Evolutionary conservation across 2,888 invertebrate genomes (phyloP).

Genomic region (Chalcis sispes): DNA sequence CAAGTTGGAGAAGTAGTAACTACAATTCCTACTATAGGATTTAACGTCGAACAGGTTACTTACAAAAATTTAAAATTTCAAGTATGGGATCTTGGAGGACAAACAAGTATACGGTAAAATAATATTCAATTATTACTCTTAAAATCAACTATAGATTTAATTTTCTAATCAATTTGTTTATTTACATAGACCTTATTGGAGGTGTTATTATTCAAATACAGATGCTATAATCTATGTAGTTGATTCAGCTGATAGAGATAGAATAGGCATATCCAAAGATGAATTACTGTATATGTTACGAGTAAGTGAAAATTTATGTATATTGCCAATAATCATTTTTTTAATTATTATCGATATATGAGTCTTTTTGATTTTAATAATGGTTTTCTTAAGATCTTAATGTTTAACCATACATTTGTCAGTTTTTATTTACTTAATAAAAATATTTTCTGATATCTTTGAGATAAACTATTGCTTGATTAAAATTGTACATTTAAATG

Average conservation of each 20-base stretch:
- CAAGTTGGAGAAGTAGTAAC: conserved; percentile 99
- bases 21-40: conserved; percentile 98
- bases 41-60: conserved; percentile 99
- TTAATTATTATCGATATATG: conserved; percentile 5
- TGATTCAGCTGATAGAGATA: conserved; percentile 98
- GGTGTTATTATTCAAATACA: conserved; percentile 99
- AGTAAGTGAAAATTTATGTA: conserved; percentile 78
- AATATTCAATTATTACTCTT: conserved; percentile 4
- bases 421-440: no score
- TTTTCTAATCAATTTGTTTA: conserved; percentile 40
- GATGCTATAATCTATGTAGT: conserved; percentile 99
- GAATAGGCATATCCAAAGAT: conserved; percentile 99
- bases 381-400: no score
- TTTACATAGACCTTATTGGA: conserved; percentile 94
- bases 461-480: no score
- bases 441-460: no score
- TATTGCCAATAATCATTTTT: not conserved
- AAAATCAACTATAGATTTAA: not conserved
- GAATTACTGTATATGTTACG: conserved; percentile 97
- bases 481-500: no score
- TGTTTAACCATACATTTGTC: no score
- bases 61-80: conserved; percentile 99
- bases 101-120: conserved; percentile 95
- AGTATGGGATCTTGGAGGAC: conserved; percentile 99
- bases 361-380: no score